phyloP scores from a whole-genome alignment of 2,888 invertebrate genomes.

The Lasioglossum marginatum region DNA sequence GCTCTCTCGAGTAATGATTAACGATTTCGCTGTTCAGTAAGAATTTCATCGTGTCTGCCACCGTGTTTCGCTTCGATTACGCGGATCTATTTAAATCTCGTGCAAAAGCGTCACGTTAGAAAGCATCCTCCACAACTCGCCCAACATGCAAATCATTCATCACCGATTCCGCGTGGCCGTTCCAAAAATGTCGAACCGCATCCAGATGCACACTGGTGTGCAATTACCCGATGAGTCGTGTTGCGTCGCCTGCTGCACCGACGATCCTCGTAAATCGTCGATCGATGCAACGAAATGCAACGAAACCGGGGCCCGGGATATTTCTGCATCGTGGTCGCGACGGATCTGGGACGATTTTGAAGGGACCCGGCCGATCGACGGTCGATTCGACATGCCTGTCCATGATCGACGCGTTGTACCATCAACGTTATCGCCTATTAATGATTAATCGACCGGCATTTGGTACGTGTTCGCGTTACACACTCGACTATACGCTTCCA shows the following conservation, averaged over 20 bases:
- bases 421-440: constrained; percentile 76
- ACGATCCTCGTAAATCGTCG: constrained; percentile 37
- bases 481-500: constrained; percentile 65
- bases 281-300: constrained; percentile 43
- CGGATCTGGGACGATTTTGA: constrained; percentile 54
- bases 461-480: constrained; percentile 67
- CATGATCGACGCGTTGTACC: constrained; percentile 55
- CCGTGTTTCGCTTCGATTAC: not conserved
- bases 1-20: too few relatives aligned
- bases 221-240: constrained; percentile 47
- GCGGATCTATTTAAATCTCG: constrained; percentile 45
- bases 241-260: constrained; percentile 24
- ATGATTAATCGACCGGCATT: constrained; percentile 79
- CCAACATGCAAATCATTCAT: constrained; percentile 56
- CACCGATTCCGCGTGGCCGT: constrained; percentile 43
- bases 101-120: constrained; percentile 33
- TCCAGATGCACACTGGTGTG: constrained; percentile 26
- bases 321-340: constrained; percentile 26
- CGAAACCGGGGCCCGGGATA: constrained; percentile 30
- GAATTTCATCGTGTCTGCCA: not conserved
- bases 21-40: not conserved
- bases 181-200: constrained; percentile 52
- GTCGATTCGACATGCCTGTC: constrained; percentile 50
- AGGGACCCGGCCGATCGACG: constrained; percentile 49
- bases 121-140: constrained; percentile 48